phyloP scores from a whole-genome alignment of 2,113 vertebrate species.

The Dromiciops gliroides region DNA sequence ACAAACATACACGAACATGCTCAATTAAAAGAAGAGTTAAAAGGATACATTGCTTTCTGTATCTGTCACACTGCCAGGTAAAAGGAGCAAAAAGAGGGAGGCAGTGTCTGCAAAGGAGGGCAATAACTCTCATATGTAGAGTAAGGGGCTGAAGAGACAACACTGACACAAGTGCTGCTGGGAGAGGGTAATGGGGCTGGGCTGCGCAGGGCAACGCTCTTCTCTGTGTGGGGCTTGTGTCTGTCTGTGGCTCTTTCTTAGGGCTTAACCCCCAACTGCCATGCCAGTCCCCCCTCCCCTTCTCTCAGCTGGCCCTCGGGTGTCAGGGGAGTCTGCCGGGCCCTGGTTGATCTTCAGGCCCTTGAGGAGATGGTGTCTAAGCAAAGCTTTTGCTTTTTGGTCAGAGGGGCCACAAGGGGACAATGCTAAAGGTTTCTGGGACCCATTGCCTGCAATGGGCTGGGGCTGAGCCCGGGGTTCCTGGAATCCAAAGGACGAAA shows the following conservation, averaged over 20 bases:
- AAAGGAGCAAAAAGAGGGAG: not conserved
- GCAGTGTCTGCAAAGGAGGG: not conserved
- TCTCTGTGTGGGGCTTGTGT: not conserved
- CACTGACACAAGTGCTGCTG: not conserved
- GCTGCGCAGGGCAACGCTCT: not conserved
- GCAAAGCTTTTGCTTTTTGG: not conserved
- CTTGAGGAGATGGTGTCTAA: not conserved
- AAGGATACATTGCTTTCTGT: not conserved
- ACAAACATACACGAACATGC: not conserved
- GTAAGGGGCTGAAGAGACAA: not conserved
- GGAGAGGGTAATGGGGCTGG: not conserved
- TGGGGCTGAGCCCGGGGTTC: not conserved
- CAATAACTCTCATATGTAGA: not conserved
- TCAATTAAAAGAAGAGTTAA: not conserved
- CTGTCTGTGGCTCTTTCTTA: not conserved
- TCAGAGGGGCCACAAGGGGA: not conserved
- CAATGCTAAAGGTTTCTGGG: rapidly evolving
- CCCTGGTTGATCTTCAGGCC: not conserved
- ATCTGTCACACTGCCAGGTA: not conserved
- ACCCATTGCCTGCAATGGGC: slow-evolving; percentile 71
- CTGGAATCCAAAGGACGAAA: not conserved
- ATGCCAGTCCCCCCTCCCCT: not conserved
- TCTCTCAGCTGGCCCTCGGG: not conserved
- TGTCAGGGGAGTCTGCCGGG: not conserved
- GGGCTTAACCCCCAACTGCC: not conserved